phyloP scores from a whole-genome alignment of 2,888 invertebrate genomes.

The Drosophila basisetae region DNA sequence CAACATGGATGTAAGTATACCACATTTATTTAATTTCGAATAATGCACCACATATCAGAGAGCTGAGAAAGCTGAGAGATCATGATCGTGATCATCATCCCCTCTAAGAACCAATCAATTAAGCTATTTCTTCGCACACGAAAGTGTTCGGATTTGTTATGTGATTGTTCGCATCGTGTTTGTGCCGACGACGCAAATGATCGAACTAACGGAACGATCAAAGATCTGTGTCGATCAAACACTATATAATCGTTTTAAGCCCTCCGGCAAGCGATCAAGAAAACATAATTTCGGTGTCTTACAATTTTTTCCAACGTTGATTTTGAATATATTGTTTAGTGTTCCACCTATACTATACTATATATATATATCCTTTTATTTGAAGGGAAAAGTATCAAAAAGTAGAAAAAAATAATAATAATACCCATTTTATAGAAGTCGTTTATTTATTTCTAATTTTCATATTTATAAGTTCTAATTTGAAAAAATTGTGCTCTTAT shows the following conservation, averaged over 20 bases:
- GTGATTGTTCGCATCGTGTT: not conserved
- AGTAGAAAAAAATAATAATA: too few species aligned
- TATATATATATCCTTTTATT: too few species aligned
- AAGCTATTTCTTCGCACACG: not conserved
- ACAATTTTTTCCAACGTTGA: not conserved
- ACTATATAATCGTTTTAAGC: not conserved
- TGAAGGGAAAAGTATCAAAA: not conserved
- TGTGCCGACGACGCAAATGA: not conserved
- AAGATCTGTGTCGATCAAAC: not conserved
- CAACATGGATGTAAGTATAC: conserved; percentile 85
- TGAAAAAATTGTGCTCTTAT: not conserved
- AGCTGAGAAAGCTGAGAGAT: not conserved
- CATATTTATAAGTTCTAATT: not conserved
- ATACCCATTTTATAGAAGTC: too few species aligned
- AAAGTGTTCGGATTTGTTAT: too few species aligned
- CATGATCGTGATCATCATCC: not conserved
- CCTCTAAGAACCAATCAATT: not conserved
- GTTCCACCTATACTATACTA: too few species aligned
- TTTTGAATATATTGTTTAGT: not conserved
- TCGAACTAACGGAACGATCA: not conserved
- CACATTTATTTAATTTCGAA: not conserved
- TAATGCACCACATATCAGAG: not conserved
- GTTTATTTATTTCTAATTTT: not conserved
- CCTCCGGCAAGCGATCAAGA: not conserved
- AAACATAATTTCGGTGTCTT: not conserved